Evolutionary conservation across 2,113 vertebrate species (phyloP), one percentile per base, ranked within the genome.

Genomic region (Mesembrinibis cayennensis): DNA sequence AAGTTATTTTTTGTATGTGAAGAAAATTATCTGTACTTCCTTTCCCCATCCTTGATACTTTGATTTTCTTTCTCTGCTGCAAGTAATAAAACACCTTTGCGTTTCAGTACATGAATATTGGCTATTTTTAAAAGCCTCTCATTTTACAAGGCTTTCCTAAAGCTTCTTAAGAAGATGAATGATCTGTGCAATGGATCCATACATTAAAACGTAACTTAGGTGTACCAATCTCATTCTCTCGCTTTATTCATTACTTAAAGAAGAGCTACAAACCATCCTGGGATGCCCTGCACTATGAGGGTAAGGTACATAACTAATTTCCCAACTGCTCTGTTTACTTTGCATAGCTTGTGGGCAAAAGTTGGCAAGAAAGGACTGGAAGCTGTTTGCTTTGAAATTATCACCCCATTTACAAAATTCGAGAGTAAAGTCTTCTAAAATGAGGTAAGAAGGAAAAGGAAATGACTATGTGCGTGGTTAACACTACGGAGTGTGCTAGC

Each of bases 351-450:
- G 96, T 94, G 91, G 96, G 91, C 77, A 96, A 90, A 96, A 93
- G 45, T 95, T 97, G 97, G 94, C 97, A 97, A 81, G 93, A 93
- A 87, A 66, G 50, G 65, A 78, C 69, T 96, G 44, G 50, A 91
- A 89, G 49, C 59, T 97, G 94, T 97, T 97, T 97, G 87, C 93
- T 95, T 95, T 88, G 94, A 96, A 98, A 97, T 98, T 98, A 97
- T 95, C 97, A 97, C 95, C 93, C 88, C 88, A 82, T 98, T 97
- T 97, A 95, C 93, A 96, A 87, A 90, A 96, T 92, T 95, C 90
- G 93, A 94, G 91, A 94, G 85, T 69, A 94, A 95, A 93, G 85
- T 87, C 38, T 92, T 95, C 85, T 67, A 67, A 95, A 95, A 89
- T 84, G 90, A 97, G 87, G 81, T 91, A 95, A 94, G 81, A 96